Evolutionary conservation across 2,113 vertebrate genomes (phyloP), one percentile per base, ranked within the genome.

Genomic region (Labeo catla): DNA sequence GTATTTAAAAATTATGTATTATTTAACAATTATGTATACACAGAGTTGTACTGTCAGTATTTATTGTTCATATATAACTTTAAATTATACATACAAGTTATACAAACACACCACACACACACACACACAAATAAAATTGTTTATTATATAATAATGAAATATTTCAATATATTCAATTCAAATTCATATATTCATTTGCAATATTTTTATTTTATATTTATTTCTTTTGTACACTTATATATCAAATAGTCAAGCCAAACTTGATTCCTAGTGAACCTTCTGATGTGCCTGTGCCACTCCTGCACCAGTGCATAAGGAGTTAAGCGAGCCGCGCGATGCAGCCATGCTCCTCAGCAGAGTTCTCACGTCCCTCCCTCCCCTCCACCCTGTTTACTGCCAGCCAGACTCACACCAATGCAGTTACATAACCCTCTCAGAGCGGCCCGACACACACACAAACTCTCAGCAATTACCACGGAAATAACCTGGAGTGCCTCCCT

Each of bases 401-500:
- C 28, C 81, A n/a, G 54, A 66, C 90, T 85, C 87, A 83, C 87
- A 83, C 63, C 85, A 84, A 76, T 66, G 65, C 6, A 21, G 83
- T 91, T 91, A 91, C 80, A 86, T 88, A 89, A 89, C 85, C 23
- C 54, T 73, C 74, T 54, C 81, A n/a, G 49, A 84, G 52, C 52
- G 19, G 76, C 76, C 74, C 36, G 16, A 28, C 73, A 43, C 39
- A 47, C 66, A 73, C 76, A 74, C 81, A 50, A 36, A 83, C 61
- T 45, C 63, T 34, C 57, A 54, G 47, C 45, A 84, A 28, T 50
- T 39, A 82, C 52, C 86, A 90, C 84, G 80, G 89, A 91, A 91
- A 91, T 88, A 89, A 72, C 88, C 92, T 90, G 90, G 70, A 84
- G 90, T 85, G 86, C 83, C 82, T 90, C 82, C 50, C 74, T 54